These are phyloP conservation scores for Cyclargus thomasi DNA, from an alignment of 1,140 invertebrate genomes.

Conservation along the genomic window DNA sequence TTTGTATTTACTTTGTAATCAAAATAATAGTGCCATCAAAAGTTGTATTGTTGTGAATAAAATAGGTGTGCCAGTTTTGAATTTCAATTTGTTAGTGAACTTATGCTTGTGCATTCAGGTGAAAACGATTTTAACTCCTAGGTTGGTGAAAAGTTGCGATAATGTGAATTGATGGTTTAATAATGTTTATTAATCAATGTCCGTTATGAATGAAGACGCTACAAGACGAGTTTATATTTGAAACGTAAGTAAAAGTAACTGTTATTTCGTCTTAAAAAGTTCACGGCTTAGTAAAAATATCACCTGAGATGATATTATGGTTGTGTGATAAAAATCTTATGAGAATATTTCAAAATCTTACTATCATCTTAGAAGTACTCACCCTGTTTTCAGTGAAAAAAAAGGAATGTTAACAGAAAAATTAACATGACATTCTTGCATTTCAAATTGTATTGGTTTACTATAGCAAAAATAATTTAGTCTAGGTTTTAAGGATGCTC, in stretches of 20 bases:
- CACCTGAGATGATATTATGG: background rate
- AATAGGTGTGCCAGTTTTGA: constrained; percentile 52
- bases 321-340: background rate
- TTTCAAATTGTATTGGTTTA: no score
- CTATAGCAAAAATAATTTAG: no score
- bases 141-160: constrained; percentile 22
- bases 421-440: no score
- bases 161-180: constrained; percentile 17
- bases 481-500: no score
- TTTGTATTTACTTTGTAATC: constrained; percentile 5
- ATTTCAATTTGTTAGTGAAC: constrained; percentile 57
- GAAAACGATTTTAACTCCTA: constrained; percentile 41
- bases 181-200: background rate
- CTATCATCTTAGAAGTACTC: no score
- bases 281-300: background rate
- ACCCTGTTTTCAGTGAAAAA: no score
- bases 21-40: constrained; percentile 18
- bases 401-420: no score
- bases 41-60: constrained; percentile 15
- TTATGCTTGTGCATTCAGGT: constrained; percentile 53
- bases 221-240: constrained; percentile 16
- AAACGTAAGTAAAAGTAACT: constrained; percentile 24
- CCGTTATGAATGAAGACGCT: constrained; percentile 2
- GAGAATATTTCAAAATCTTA: background rate
- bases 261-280: constrained; percentile 24